Base-by-base conservation (phyloP, 2,888 invertebrate genomes). In the Petrolisthes cinctipes region DNA sequence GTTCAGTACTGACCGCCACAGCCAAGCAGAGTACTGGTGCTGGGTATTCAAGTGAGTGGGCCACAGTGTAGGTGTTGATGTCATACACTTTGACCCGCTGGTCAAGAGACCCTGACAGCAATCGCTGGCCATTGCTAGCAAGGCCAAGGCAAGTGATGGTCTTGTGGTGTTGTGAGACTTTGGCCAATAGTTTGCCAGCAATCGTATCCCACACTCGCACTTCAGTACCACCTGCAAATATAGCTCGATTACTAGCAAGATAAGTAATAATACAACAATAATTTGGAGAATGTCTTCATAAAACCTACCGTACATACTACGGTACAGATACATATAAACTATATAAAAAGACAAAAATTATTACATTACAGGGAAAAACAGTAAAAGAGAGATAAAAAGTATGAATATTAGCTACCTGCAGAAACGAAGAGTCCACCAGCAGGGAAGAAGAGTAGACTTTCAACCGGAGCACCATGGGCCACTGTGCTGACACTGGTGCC, bases 31-130 rank as follows among this genome's bases (percentile, higher is more conserved):
- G 94, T 78, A 99, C 95, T 17, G 98, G 96, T 93, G 98, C 97
- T 0, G 98, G 97, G 92, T 97, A 98, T 92, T 97, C 96, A 87
- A 98, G 94, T 11, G 97, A 97, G 92, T 98, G 97, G 0, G 98
- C 96, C 4, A 96, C 95, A 93, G 97, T 96, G 92, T 97, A 98
- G 3, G 96, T 96, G 66, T 89, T 78, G 57, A 95, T 94, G 92
- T 98, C 98, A 93, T 97, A 98, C 91, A 99, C 95, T 93, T 98
- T 98, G 0, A 98, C 96, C 93, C 98, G 97, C 91, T 97, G 95
- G 93, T 99, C 99, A 86, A 99, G 94, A 4, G 98, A 97, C 0
- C 96, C 97, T 0, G 98, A 98, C 91, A 99, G 93, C 37, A 99
- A 94, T 92, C 97, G 95, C 91, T 95, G 96, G 53, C 96, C 96